These are phyloP conservation scores for Synaphobranchus kaupii DNA, from an alignment of 2,797 vertebrate genomes.

Conservation along the genomic window DNA sequence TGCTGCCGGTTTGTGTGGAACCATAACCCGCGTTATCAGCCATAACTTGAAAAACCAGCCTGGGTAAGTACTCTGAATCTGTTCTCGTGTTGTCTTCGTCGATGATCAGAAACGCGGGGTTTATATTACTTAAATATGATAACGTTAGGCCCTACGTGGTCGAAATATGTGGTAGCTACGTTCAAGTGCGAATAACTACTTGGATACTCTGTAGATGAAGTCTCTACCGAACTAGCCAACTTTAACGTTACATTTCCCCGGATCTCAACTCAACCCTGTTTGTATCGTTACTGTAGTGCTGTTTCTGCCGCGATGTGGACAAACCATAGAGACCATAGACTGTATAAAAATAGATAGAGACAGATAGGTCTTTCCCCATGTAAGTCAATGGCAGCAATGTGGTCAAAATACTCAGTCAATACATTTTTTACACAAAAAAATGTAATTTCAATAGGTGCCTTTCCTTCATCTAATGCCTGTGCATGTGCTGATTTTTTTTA, in stretches of 20 bases:
- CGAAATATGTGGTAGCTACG: background rate
- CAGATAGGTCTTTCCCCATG: no score
- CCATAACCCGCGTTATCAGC: background rate
- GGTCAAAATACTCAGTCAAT: no score
- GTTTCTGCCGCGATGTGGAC: background rate
- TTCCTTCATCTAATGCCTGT: no score
- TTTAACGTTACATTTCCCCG: background rate
- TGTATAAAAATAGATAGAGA: no score
- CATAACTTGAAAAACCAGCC: background rate
- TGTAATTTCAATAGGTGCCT: no score
- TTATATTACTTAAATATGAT: background rate
- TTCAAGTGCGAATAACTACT: background rate
- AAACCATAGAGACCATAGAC: no score
- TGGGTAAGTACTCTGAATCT: background rate
- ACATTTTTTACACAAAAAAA: no score
- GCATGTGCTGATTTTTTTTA: no score
- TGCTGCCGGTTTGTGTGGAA: background rate
- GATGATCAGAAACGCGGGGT: background rate
- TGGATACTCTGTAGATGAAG: background rate
- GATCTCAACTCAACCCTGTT: background rate
- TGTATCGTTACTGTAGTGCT: background rate
- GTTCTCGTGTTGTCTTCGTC: background rate
- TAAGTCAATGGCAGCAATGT: no score
- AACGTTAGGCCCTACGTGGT: background rate
- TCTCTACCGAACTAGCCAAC: background rate